Evolutionary conservation across 2,888 invertebrate species (phyloP).

Genomic region (Therioaphis trifolii): DNA sequence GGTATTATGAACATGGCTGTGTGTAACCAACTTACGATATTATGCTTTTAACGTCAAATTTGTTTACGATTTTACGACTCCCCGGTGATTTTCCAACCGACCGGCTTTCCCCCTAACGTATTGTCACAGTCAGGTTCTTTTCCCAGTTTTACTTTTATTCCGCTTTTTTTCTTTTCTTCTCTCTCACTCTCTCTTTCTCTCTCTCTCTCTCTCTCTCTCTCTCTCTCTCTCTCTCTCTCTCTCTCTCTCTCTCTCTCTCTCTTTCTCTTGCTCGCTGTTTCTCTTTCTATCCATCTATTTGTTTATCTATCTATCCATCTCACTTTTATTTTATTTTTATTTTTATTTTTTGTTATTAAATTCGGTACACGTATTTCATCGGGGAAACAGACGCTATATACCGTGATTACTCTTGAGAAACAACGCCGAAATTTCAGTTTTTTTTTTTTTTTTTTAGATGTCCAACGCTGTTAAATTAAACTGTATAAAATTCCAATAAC

Average conservation of each 20-base stretch:
- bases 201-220: not conserved
- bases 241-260: not conserved
- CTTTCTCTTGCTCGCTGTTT: not conserved
- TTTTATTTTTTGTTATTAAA: conserved; percentile 20
- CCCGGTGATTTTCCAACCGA: conserved; percentile 36
- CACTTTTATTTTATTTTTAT: not conserved
- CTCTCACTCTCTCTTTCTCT: not conserved
- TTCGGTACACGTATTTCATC: conserved; percentile 17
- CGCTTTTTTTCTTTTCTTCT: not conserved
- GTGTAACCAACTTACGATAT: conserved; percentile 18
- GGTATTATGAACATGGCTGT: not conserved
- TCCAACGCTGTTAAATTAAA: not conserved
- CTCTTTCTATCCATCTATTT: not conserved
- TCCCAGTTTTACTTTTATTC: conserved; percentile 15
- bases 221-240: not conserved
- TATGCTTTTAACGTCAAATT: conserved; percentile 39
- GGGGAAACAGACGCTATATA: not conserved
- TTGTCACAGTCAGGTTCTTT: conserved; percentile 32
- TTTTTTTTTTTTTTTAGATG: not conserved
- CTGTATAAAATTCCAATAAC: not conserved
- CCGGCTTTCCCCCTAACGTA: conserved; percentile 15
- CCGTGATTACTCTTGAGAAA: conserved; percentile 11
- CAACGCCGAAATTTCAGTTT: not conserved
- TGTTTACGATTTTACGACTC: conserved; percentile 39
- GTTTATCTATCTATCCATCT: not conserved